Evolutionary conservation across 2,113 vertebrate genomes (phyloP), one percentile per base, ranked within the genome.

Genomic region (Chinchilla lanigera): DNA sequence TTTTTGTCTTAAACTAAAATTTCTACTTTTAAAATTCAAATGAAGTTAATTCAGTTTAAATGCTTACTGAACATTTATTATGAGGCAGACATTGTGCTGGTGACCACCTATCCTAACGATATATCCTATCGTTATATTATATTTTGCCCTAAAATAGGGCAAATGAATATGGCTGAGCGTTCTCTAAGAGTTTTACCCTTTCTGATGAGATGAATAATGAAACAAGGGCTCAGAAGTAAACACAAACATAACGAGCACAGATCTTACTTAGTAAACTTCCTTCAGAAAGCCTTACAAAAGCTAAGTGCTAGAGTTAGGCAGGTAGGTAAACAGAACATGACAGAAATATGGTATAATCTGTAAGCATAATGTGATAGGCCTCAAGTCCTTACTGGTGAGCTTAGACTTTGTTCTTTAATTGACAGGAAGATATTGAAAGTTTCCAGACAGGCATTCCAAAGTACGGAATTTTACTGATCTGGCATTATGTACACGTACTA

Each of bases 81-180:
- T 75, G 16, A 82, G 69, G 16, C 60, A 88, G 50, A 95, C 10
- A 67, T 65, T 92, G 33, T 84, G 54, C 26, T 95, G 16, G 63
- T 78, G 90, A 61, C 52, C 33, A 96, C n/a, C 50, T 73, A 87
- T 77, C 44, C 33, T 96, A 77, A 96, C 81, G n/a, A n/a, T n/a
- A n/a, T n/a, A n/a, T n/a, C n/a, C 1, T 63, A n/a, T 92, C 41
- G 88, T 75, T 84, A 33, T 84, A n/a, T 81, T 90, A 96, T 16
- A 22, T 52, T 93, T 96, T 94, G 50, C 50, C 44, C 6, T 96
- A 96, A 89, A 95, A 94, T 82, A 30, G 33, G 92, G n/a, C n/a
- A n/a, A n/a, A 84, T 80, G 75, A 95, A 86, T 75, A 77, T 56
- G 56, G 30, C 33, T 90, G 22, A 89, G 54, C 69, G 3, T 95